Evolutionary conservation across 2,797 vertebrate genomes (phyloP).

Genomic region (Rachycentron canadum): DNA sequence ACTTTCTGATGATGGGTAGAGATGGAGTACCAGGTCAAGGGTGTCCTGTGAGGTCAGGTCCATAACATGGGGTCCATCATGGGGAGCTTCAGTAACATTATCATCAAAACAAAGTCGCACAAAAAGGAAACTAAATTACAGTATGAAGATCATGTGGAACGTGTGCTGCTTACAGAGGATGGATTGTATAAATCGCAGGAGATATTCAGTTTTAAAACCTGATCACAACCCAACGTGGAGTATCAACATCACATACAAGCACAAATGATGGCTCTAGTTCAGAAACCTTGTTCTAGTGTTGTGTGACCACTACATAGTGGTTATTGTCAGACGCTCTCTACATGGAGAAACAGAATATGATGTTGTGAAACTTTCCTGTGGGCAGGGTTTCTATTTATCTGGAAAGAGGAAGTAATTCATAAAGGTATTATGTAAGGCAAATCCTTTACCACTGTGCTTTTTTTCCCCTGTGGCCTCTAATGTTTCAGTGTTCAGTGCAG

Average conservation of each 20-base stretch:
- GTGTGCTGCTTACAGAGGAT: neutral
- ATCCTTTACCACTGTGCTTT: slow-evolving; percentile 6
- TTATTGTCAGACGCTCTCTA: neutral
- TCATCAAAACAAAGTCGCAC: slow-evolving; percentile 16
- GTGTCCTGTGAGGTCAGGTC: slow-evolving; percentile 20
- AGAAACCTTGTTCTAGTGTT: neutral
- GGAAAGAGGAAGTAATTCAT: slow-evolving; percentile 78
- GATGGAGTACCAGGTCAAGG: slow-evolving; percentile 28
- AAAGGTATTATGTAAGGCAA: slow-evolving; percentile 46
- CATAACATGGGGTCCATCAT: slow-evolving; percentile 53
- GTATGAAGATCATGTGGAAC: neutral
- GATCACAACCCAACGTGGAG: neutral
- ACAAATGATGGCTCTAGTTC: neutral
- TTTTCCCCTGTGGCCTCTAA: slow-evolving; percentile 21
- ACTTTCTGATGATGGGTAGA: slow-evolving; percentile 25
- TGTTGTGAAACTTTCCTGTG: slow-evolving; percentile 58
- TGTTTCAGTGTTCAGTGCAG: neutral
- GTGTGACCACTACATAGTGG: neutral
- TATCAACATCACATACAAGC: neutral
- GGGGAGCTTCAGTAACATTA: slow-evolving; percentile 24
- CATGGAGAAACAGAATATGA: neutral
- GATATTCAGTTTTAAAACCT: neutral
- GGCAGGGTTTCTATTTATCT: slow-evolving; percentile 57
- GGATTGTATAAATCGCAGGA: neutral
- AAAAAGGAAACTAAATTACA: slow-evolving; percentile 23